A percentile compares a stretch with the other conserved stretches of the same genome.
Conservation (phyloP, 2,888 invertebrate species). For the Chorisops tibialis region DNA sequence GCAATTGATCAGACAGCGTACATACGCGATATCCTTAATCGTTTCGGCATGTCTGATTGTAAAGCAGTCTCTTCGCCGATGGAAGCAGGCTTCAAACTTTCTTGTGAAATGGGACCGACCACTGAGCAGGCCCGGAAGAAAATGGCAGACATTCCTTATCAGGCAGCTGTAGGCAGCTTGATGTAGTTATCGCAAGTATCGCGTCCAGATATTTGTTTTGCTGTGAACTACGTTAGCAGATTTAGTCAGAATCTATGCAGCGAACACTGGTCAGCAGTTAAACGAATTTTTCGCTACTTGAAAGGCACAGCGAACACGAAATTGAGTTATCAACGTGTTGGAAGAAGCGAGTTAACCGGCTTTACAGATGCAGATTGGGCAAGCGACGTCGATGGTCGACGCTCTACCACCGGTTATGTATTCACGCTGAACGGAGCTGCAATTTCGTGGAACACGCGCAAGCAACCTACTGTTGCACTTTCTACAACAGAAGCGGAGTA, state of each 20-base stretch:
- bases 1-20: too few relatives aligned
- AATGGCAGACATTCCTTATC: neutral
- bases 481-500: too few relatives aligned
- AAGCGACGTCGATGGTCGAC: conserved; percentile 19
- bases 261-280: conserved; percentile 21
- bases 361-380: conserved; percentile 27
- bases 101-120: conserved; percentile 26
- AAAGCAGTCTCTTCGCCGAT: conserved; percentile 31
- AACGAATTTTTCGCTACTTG: conserved; percentile 25
- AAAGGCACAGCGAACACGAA: conserved; percentile 18
- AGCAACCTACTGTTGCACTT: neutral
- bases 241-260: conserved; percentile 15
- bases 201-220: conserved; percentile 34
- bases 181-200: conserved; percentile 32
- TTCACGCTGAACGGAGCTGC: neutral
- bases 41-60: conserved; percentile 34
- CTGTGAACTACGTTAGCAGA: conserved; percentile 34
- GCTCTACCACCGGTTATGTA: conserved; percentile 6
- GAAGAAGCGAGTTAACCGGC: neutral
- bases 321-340: conserved; percentile 8
- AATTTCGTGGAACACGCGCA: neutral
- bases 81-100: conserved; percentile 29
- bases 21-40: too few relatives aligned
- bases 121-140: conserved; percentile 19
- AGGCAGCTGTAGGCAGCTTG: conserved; percentile 29